A percentile compares a stretch with the other conserved stretches of the same genome.
Conservation (phyloP, 2,888 invertebrate species). For the Boloria selene region DNA sequence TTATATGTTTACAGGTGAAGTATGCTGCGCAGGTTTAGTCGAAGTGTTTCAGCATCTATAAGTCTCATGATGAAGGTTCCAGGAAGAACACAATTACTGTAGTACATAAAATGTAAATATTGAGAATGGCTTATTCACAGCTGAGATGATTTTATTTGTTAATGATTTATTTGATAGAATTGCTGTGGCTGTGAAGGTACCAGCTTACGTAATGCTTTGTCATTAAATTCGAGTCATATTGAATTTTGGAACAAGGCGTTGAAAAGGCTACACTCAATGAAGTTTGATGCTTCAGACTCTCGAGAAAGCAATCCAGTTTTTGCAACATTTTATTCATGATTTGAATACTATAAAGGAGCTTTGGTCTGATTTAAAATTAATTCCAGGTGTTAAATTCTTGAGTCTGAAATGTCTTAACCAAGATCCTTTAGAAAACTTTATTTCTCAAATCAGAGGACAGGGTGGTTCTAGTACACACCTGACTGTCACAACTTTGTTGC, state of each 20-base stretch:
- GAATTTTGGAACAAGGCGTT: neutral
- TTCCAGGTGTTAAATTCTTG: neutral
- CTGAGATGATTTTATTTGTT: neutral
- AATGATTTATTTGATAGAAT: slow-evolving; percentile 2
- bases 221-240: neutral
- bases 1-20: no score
- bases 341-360: neutral
- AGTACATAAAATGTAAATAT: no score
- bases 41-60: no score
- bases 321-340: neutral
- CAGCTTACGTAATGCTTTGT: slow-evolving; percentile 1
- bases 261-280: neutral
- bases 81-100: no score
- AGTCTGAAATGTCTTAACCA: neutral
- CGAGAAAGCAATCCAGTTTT: neutral
- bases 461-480: neutral
- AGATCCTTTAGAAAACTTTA: neutral
- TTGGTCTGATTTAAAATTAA: neutral
- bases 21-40: no score
- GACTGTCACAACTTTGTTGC: slow-evolving; percentile 2
- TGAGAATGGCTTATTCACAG: no score
- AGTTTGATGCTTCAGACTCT: neutral
- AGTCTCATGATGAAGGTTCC: no score
- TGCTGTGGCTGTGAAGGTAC: neutral
- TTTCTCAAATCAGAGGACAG: slow-evolving; percentile 2